Conservation (phyloP, 2,113 vertebrate genomes). For the Macquaria australasica region DNA sequence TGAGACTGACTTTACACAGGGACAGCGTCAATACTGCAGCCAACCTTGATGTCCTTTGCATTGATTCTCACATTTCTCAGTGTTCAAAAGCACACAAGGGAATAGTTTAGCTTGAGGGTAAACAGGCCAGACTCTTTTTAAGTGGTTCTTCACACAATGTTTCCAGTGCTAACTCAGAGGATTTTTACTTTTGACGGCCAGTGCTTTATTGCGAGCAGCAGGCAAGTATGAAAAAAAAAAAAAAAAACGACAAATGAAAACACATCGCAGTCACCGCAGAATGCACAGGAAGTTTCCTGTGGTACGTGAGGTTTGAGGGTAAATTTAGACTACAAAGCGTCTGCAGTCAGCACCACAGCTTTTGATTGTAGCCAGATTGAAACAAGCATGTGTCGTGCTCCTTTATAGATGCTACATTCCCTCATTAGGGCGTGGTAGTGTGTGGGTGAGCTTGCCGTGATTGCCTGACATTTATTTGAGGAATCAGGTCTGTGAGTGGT, state of each 20-base stretch:
- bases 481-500: conserved; percentile 40
- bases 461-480: conserved; percentile 31
- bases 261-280: conserved; percentile 25
- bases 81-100: conserved; percentile 60
- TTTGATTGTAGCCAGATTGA: conserved; percentile 58
- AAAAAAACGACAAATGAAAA: conserved; percentile 12
- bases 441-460: conserved; percentile 28
- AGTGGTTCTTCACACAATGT: conserved; percentile 59
- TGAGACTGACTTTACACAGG: conserved; percentile 57
- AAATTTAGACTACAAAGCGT: conserved; percentile 64
- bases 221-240: conserved; percentile 13
- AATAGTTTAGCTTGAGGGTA: conserved; percentile 56
- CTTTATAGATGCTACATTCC: conserved; percentile 13
- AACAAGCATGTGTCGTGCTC: conserved; percentile 12
- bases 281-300: conserved; percentile 67
- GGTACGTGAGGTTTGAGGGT: conserved; percentile 59
- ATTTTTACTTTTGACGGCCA: conserved; percentile 35
- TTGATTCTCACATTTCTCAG: conserved; percentile 64
- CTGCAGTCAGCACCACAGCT: background rate
- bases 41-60: conserved; percentile 35
- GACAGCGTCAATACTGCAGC: conserved; percentile 50
- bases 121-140: conserved; percentile 64
- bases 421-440: conserved; percentile 26
- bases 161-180: conserved; percentile 14
- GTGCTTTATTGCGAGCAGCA: conserved; percentile 41